Conservation (phyloP, 2,113 vertebrate genomes). For the Pollimyrus isidori region DNA sequence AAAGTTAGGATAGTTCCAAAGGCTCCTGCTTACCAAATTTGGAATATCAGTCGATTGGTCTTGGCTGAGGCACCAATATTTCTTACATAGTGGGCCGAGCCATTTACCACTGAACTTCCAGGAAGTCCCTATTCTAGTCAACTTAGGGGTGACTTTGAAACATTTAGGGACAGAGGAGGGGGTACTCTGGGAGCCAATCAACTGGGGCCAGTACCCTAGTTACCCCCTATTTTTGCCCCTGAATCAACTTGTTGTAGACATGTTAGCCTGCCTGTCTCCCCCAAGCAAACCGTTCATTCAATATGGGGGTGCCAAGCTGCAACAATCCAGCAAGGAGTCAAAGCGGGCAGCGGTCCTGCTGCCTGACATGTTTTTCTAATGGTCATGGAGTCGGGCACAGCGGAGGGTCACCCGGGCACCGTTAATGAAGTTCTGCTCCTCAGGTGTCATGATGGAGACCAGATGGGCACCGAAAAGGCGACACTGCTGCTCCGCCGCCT, state of each 20-base stretch:
- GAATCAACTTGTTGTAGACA: neutral
- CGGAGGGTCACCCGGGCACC: constrained; percentile 49
- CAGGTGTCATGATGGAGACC: constrained; percentile 78
- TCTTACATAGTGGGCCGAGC: neutral
- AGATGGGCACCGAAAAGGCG: constrained; percentile 73
- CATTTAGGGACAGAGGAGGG: neutral
- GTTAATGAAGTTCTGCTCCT: constrained; percentile 85
- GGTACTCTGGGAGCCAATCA: neutral
- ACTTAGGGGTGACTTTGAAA: neutral
- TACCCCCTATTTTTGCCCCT: neutral
- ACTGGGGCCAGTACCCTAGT: neutral
- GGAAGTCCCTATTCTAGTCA: neutral
- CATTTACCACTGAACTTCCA: neutral
- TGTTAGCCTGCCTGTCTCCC: neutral
- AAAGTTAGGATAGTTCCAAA: neutral
- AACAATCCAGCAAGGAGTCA: neutral
- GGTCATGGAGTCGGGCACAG: neutral
- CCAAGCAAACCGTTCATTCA: neutral
- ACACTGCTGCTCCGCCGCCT: constrained; percentile 82
- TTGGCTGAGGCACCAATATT: neutral
- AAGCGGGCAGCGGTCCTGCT: neutral
- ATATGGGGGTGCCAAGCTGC: neutral
- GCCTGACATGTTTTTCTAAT: neutral
- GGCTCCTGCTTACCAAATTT: neutral
- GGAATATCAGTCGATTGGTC: neutral